Base-by-base conservation (phyloP, 2,888 invertebrate species). In the Mesorhabditis sp. region DNA sequence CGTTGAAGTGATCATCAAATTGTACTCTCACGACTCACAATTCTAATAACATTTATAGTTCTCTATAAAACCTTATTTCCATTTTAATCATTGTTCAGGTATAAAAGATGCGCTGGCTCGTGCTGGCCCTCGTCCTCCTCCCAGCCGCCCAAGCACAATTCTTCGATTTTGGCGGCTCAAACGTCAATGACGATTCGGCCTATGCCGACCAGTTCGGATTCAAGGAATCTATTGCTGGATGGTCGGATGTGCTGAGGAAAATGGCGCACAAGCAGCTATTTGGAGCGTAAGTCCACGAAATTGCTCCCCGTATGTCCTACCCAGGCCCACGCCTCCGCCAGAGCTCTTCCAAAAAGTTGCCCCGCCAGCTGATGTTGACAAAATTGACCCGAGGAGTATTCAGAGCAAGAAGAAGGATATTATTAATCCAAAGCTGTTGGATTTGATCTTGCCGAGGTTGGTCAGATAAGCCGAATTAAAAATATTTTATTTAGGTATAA, bases 331-430 rank as follows among this genome's bases (percentile, higher is more conserved):
- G 13, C n/a, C 63, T 7, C 58, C 58, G n/a, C 58, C 58, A 50
- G 7, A 10, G n/a, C 10, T 13, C 10, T 50, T 50, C n/a, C 58
- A 50, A 50, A 10, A n/a, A 50, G 58, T 50, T n/a, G 58, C 75
- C 58, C 75, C 75, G 43, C 62, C 66, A 28, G 70, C 73, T 45
- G 72, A 72, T 7, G 63, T 70, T 13, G 70, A 72, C 15, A 72
- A 73, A 4, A 43, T 73, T 0, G 73, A 75, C 41, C n/a, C 72
- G 43, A 67, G 70, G 43, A 67, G 70, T 13, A 41, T 74, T 10
- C 76, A 73, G 41, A 74, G 74, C 64, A 72, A 71, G 13, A 77
- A 77, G 65, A 75, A 75, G n/a, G 77, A 80, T 65, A 80, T 80
- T 66, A 80, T 80, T 61, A 78, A 72, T 65, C 77, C 72, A 41